These are phyloP conservation scores for Helobdella robusta DNA, from an alignment of 2,888 invertebrate genomes.

Conservation along the genomic window DNA sequence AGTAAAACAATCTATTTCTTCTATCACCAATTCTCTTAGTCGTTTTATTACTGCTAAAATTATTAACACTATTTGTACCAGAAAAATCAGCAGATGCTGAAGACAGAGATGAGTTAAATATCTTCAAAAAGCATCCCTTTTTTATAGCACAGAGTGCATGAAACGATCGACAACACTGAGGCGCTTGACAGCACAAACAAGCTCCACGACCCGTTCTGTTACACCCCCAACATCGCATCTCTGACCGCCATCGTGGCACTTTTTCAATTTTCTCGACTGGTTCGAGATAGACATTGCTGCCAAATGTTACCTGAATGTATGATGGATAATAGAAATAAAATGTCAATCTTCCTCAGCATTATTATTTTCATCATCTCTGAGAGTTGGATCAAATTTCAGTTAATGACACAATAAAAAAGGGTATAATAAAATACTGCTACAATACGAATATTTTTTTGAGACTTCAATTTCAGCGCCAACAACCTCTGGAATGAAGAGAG, in stretches of 20 bases:
- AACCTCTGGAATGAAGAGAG: conserved; percentile 97
- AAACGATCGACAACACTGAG: conserved; percentile 90
- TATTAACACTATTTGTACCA: not conserved
- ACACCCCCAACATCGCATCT: conserved; percentile 88
- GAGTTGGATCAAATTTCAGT: not conserved
- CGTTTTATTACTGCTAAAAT: not conserved
- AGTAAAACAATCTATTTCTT: conserved; percentile 16
- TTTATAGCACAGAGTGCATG: conserved; percentile 97
- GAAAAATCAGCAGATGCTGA: not conserved
- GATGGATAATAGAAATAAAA: too few relatives aligned
- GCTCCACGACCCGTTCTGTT: conserved; percentile 67
- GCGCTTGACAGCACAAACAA: conserved; percentile 93
- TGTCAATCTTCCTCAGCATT: not conserved
- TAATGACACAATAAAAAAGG: not conserved
- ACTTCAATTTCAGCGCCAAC: too few relatives aligned
- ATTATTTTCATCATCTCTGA: not conserved
- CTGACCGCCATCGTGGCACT: conserved; percentile 89
- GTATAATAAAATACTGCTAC: not conserved
- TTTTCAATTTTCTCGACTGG: conserved; percentile 93
- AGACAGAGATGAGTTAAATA: conserved; percentile 1
- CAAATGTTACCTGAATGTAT: conserved; percentile 53
- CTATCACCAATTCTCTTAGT: conserved; percentile 19
- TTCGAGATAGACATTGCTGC: conserved; percentile 90
- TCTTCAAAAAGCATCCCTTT: conserved; percentile 66
- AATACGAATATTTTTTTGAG: not conserved